Percentiles rank a stretch among this genome's conserved stretches.
These are phyloP conservation scores for Artemisiospiza belli DNA, from an alignment of 2,113 vertebrate genomes.

Conservation along the genomic window DNA sequence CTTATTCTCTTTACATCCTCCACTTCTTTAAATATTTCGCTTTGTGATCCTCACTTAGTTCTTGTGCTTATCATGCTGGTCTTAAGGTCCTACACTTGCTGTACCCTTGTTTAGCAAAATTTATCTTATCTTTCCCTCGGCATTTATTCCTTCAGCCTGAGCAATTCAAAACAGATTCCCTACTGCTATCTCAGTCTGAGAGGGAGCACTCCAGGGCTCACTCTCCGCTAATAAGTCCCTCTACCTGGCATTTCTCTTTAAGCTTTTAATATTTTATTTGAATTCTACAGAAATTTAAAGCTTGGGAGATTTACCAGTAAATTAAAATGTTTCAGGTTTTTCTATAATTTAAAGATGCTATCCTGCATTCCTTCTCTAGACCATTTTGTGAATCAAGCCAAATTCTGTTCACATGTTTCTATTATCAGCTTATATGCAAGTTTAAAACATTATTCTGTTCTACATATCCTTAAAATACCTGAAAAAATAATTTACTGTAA, in stretches of 20 bases:
- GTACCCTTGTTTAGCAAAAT: constrained; percentile 22
- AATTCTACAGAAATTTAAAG: neutral
- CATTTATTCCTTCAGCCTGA: neutral
- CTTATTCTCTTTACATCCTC: neutral
- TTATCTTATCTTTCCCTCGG: constrained; percentile 2
- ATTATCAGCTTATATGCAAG: neutral
- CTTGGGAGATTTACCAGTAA: neutral
- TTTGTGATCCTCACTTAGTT: neutral
- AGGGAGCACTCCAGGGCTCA: neutral
- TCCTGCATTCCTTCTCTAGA: neutral
- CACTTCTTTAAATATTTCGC: neutral
- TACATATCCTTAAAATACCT: neutral
- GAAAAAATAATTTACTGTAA: neutral
- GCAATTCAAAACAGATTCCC: constrained; percentile 27
- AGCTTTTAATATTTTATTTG: constrained; percentile 6
- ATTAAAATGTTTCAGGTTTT: neutral
- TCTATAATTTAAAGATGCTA: neutral
- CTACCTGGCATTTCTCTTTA: neutral
- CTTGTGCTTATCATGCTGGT: neutral
- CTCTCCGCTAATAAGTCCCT: neutral
- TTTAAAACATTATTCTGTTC: neutral
- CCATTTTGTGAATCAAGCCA: neutral
- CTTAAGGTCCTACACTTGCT: neutral
- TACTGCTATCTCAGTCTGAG: constrained; percentile 27
- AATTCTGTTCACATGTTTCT: neutral